Evolutionary conservation across 2,797 vertebrate species (phyloP).

Genomic region (Hemibagrus guttatus): DNA sequence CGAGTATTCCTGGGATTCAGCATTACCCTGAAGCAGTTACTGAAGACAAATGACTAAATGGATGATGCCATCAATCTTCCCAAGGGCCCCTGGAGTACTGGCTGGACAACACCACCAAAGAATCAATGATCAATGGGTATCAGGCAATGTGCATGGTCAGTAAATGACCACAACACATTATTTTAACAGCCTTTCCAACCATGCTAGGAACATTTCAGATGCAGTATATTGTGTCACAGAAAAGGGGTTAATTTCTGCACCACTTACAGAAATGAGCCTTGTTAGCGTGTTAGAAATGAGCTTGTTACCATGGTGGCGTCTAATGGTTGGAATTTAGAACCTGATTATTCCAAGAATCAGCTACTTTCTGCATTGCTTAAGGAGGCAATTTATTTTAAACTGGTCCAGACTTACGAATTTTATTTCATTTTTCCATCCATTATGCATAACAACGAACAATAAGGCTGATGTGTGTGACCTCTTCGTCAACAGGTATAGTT

Average conservation of each 20-base stretch:
- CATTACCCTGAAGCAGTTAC: neutral
- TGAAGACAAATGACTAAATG: neutral
- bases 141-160: slow-evolving; percentile 14
- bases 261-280: neutral
- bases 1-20: neutral
- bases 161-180: slow-evolving; percentile 8
- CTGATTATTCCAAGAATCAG: neutral
- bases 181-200: neutral
- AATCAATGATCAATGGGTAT: slow-evolving; percentile 4
- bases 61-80: slow-evolving; percentile 15
- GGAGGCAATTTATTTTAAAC: too few relatives aligned
- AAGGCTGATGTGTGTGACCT: neutral
- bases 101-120: neutral
- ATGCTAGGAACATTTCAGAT: neutral
- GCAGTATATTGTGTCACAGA: neutral
- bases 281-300: too few relatives aligned
- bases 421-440: neutral
- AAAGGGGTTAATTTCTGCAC: neutral
- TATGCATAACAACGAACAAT: neutral
- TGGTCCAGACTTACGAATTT: neutral
- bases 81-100: slow-evolving; percentile 11
- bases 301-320: neutral
- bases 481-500: neutral
- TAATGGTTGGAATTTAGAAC: neutral
- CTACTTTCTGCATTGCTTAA: neutral